Evolutionary conservation across 2,888 invertebrate species (phyloP).

Genomic region (Ormyrus thymus): DNA sequence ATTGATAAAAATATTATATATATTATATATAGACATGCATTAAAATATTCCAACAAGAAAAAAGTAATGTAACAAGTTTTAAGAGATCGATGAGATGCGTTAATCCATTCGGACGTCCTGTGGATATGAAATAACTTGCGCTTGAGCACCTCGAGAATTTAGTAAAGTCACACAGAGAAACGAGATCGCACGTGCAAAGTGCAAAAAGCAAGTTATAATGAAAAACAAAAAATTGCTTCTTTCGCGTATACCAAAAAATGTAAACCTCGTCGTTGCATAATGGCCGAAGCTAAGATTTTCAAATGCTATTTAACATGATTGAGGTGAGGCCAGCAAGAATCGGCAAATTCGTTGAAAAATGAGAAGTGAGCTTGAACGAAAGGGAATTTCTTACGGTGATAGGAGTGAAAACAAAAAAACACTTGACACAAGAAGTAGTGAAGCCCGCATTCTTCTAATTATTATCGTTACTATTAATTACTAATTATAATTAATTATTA

Average conservation of each 20-base stretch:
- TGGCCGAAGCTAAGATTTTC: slow-evolving; percentile 16
- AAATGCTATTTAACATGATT: slow-evolving; percentile 19
- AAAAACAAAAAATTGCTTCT: slow-evolving; percentile 49
- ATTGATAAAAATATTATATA: slow-evolving; percentile 37
- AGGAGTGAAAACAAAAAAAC: slow-evolving; percentile 11
- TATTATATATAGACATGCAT: slow-evolving; percentile 39
- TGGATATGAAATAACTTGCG: slow-evolving; percentile 38
- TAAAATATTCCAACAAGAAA: slow-evolving; percentile 32
- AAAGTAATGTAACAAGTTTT: slow-evolving; percentile 20
- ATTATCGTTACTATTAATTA: slow-evolving; percentile 46
- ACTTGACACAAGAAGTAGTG: slow-evolving; percentile 27
- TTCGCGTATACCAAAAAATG: slow-evolving; percentile 38
- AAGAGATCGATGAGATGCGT: slow-evolving; percentile 64
- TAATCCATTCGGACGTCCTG: slow-evolving; percentile 72
- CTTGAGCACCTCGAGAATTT: slow-evolving; percentile 14
- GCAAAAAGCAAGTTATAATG: slow-evolving; percentile 6
- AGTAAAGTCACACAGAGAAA: neutral
- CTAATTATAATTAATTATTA: slow-evolving; percentile 46
- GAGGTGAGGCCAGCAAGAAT: slow-evolving; percentile 5
- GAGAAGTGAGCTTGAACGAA: neutral
- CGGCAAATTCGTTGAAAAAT: neutral
- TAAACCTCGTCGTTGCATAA: slow-evolving; percentile 31
- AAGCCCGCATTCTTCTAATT: slow-evolving; percentile 37
- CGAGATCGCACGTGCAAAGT: neutral
- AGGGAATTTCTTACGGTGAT: slow-evolving; percentile 18